Base-by-base conservation (phyloP, 1,140 invertebrate species). In the Anastrepha obliqua region DNA sequence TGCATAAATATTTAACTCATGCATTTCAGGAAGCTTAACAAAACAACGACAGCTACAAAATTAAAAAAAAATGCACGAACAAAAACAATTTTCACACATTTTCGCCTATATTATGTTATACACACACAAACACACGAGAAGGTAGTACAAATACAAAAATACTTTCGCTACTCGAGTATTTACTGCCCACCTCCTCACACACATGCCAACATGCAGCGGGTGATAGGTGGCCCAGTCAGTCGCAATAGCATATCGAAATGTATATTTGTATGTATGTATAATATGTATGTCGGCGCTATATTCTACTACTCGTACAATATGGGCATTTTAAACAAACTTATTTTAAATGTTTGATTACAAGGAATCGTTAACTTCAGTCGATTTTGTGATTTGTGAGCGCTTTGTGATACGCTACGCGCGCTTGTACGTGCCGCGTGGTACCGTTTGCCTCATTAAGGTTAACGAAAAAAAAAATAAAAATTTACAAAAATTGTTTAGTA, bases 331-430 rank as follows among this genome's bases (percentile, higher is more conserved):
- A 86, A 86, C 85, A 86, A 86, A 62, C 42, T 91, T 90, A 89
- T 92, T 91, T 91, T 91, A 91, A 91, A 91, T 91, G 91, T 91
- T 91, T 91, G 91, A 91, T 91, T 91, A 91, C 91, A 91, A 92
- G 89, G 91, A 90, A 92, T 91, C 92, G 90, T 90, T 90, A 90
- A 91, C 89, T 91, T 91, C 91, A 91, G 91, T 91, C 89, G 91
- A 91, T 90, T 90, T 92, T 91, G 89, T 92, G 91, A 91, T 67
- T 91, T 81, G 74, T 81, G 47, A n/a, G 74, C 47, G 74, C 47
- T 81, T 81, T 42, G 74, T 55, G 47, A 51, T 29, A n/a, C 44
- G 74, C 17, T 55, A 55, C n/a, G 74, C 44, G 74, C 74, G 44
- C 74, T 55, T 47, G n/a, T 55, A 81, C 47, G 47, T 51, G 74